phyloP scores from a whole-genome alignment of 2,888 invertebrate species.

The Lasioglossum oenotherae region DNA sequence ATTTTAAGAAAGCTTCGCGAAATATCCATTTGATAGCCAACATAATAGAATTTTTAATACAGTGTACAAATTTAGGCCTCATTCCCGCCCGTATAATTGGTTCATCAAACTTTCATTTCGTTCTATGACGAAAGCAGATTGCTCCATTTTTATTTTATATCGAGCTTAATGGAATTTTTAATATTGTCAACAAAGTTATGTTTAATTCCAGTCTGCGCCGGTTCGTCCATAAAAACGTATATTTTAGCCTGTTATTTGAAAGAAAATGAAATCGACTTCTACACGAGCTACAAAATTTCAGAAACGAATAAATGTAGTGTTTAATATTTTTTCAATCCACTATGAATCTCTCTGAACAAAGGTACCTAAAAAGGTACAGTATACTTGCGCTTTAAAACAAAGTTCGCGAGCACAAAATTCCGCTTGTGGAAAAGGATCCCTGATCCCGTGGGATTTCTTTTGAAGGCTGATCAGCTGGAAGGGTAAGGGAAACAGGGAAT shows the following conservation, averaged over 20 bases:
- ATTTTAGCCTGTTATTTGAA: background rate
- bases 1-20: background rate
- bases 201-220: background rate
- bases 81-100: background rate
- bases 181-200: background rate
- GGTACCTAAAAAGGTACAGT: background rate
- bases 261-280: background rate
- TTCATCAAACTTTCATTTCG: background rate
- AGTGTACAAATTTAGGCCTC: background rate
- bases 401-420: background rate
- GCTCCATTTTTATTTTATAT: background rate
- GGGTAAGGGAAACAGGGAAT: background rate
- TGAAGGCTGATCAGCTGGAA: background rate
- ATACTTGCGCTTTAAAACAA: background rate
- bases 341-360: background rate
- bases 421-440: background rate
- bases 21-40: background rate
- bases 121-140: background rate
- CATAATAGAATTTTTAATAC: constrained; percentile 1
- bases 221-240: background rate
- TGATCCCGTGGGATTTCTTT: background rate
- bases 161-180: background rate
- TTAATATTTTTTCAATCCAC: too few relatives aligned
- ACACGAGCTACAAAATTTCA: background rate
- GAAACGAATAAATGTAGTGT: too few relatives aligned